Percentiles rank a stretch among this genome's conserved stretches.
These are phyloP conservation scores for Cosmia pyralina DNA, from an alignment of 2,888 invertebrate genomes.

Conservation along the genomic window DNA sequence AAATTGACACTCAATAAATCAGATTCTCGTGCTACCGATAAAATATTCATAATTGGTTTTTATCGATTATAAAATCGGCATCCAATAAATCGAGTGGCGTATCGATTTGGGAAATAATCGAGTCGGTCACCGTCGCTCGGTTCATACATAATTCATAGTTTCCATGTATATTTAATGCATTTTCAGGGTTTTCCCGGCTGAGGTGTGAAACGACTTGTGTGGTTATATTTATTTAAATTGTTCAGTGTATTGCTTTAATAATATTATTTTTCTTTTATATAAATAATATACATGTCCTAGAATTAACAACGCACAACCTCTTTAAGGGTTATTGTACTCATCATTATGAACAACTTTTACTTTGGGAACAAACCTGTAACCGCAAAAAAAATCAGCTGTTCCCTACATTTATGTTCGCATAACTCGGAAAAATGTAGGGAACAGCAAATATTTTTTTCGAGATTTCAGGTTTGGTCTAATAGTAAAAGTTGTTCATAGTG, in stretches of 20 bases:
- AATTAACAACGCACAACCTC: no score
- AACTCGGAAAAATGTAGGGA: no score
- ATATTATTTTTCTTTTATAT: neutral
- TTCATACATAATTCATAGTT: constrained; percentile 63
- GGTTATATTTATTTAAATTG: constrained; percentile 3
- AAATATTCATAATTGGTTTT: constrained; percentile 47
- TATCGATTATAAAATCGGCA: constrained; percentile 54
- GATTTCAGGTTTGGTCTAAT: no score
- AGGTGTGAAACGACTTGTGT: constrained; percentile 33
- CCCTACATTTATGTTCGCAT: no score
- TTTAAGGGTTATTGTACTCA: no score
- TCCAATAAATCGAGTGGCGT: constrained; percentile 51
- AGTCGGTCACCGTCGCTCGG: constrained; percentile 30
- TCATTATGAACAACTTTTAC: no score
- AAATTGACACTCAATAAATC: constrained; percentile 33
- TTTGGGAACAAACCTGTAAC: no score
- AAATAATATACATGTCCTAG: no score
- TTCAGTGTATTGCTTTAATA: constrained; percentile 13
- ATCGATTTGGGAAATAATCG: constrained; percentile 59
- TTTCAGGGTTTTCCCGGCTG: constrained; percentile 40
- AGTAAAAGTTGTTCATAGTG: no score
- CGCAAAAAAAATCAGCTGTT: no score
- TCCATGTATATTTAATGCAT: constrained; percentile 62
- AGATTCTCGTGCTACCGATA: constrained; percentile 2
- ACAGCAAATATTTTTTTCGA: no score